Base-by-base conservation (phyloP, 2,113 vertebrate genomes). In the Trichomycterus rosablanca region DNA sequence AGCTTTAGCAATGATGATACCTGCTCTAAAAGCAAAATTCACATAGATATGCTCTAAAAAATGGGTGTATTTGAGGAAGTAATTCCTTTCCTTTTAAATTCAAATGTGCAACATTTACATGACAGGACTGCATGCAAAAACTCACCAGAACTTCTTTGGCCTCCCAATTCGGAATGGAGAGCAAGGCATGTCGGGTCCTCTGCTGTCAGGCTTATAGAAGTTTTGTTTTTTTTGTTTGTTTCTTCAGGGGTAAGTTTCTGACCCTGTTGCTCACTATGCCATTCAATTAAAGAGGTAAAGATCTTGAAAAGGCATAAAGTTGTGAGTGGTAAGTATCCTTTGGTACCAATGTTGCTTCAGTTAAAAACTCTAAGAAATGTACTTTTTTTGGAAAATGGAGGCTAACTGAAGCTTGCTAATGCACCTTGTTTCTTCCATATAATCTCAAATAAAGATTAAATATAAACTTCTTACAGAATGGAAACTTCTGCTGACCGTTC, bases 111-210 rank as follows among this genome's bases (percentile, higher is more conserved):
- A 65, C 15, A 50, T 19, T 50, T 46, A 35, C 43, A 64, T 16
- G 28, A 35, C 16, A 22, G 7, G 48, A 14, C 37, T 2, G 20
- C 20, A 57, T 48, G 44, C 35, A 58, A 44, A n/a, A 51, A 71
- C 71, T 76, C 65, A 76, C 74, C 74, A 73, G 56, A 73, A 70
- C 35, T 71, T 76, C 66, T 37, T 64, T 14, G 60, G 65, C 58
- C 28, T 74, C 48, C 71, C 61, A 23, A 76, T 59, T 50, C 71
- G 49, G 34, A 76, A 66, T 9, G 68, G 71, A 28, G 71, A 71
- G 58, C 74, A 76, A 59, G 71, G 74, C 71, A 74, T 76, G 66
- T 50, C 53, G 59, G 37, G 16, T 63, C 18, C 23, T 58, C 39
- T 63, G 23, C 9, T 51, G 53, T 40, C 23, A 40, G 30, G 40